These are phyloP conservation scores for Coreius guichenoti DNA, from an alignment of 2,797 vertebrate species.

Conservation along the genomic window DNA sequence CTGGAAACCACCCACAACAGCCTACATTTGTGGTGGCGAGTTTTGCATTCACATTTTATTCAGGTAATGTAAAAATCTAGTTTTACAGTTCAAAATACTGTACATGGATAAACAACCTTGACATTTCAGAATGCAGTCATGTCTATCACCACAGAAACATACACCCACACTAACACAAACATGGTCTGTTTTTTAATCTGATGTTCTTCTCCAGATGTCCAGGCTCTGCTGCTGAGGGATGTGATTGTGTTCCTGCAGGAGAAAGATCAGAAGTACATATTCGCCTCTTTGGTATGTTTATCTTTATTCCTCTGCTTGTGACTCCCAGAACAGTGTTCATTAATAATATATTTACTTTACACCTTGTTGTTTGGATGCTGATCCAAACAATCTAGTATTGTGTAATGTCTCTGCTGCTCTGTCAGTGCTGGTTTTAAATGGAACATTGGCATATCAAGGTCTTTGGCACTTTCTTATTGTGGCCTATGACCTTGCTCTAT, in stretches of 20 bases:
- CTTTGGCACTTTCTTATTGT: not conserved
- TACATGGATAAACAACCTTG: not conserved
- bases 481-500: not conserved
- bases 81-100: not conserved
- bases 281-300: constrained; percentile 87
- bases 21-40: not conserved
- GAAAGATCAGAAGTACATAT: constrained; percentile 93
- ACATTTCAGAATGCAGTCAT: not conserved
- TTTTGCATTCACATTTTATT: not conserved
- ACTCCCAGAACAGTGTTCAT: constrained; percentile 2
- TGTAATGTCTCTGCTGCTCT: not conserved
- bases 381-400: not conserved
- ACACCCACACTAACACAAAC: constrained; percentile 17
- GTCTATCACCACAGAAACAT: constrained; percentile 7
- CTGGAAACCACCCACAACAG: not conserved
- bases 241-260: constrained; percentile 92
- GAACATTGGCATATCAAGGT: not conserved
- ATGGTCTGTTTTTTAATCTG: constrained; percentile 2
- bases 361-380: constrained; percentile 10
- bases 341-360: not conserved
- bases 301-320: not conserved
- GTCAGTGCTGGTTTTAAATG: not conserved
- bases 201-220: constrained; percentile 81
- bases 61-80: not conserved
- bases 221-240: constrained; percentile 89